Conservation (phyloP, 2,113 vertebrate genomes). For the Plestiodon gilberti region DNA sequence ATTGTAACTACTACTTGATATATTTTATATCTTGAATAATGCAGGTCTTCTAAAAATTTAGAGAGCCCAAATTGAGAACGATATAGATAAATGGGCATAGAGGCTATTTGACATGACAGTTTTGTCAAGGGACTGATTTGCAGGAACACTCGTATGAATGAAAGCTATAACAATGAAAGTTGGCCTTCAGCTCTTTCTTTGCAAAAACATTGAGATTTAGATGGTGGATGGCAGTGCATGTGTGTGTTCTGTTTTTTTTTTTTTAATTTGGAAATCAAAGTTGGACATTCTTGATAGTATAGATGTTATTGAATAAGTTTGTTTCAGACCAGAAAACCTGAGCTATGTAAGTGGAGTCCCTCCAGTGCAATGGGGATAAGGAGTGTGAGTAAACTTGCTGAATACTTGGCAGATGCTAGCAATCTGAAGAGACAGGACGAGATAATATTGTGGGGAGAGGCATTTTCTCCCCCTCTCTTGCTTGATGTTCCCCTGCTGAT, state of each 20-base stretch:
- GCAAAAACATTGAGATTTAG: background rate
- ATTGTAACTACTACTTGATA: background rate
- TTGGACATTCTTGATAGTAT: background rate
- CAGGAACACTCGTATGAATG: background rate
- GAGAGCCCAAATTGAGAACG: background rate
- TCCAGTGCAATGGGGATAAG: background rate
- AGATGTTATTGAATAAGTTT: background rate
- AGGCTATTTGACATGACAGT: background rate
- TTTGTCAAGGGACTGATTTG: background rate
- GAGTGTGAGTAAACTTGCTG: no score
- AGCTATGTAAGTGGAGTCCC: background rate
- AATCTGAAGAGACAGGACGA: background rate
- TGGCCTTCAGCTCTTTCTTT: background rate
- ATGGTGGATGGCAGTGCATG: background rate
- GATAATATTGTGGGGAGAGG: no score
- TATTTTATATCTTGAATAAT: background rate
- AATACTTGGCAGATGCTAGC: background rate
- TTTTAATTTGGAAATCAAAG: background rate
- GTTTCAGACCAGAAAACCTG: background rate
- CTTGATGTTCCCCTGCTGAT: background rate
- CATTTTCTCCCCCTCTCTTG: fast-evolving
- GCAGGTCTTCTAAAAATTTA: background rate
- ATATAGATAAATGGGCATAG: background rate
- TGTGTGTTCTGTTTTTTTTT: background rate
- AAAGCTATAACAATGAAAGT: background rate